Conservation (phyloP, 2,113 vertebrate species). For the Porphyrio hochstetteri region DNA sequence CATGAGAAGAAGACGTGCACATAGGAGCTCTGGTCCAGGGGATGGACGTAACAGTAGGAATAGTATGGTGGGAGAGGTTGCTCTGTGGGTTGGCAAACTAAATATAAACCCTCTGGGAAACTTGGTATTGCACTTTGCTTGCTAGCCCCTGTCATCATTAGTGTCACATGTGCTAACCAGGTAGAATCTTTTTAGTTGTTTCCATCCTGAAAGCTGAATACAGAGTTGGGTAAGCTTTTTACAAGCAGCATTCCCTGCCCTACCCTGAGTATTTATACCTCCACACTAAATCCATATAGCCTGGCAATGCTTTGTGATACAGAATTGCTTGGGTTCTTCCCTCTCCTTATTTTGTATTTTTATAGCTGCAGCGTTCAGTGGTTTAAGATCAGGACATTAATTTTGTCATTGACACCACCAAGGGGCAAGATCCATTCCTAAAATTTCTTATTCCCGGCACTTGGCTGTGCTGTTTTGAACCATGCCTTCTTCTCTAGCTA, state of each 20-base stretch:
- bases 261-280: background rate
- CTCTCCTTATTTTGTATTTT: background rate
- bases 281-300: background rate
- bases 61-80: fast-evolving
- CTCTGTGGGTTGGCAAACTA: background rate
- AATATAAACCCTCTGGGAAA: background rate
- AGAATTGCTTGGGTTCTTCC: background rate
- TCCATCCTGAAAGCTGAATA: background rate
- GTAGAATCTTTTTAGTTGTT: background rate
- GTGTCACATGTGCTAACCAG: background rate
- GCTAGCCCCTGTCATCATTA: background rate
- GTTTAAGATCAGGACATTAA: background rate
- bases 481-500: background rate
- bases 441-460: background rate
- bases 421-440: background rate
- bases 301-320: background rate
- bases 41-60: background rate
- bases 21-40: background rate
- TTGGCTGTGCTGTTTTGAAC: background rate
- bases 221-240: background rate
- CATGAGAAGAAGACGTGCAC: background rate
- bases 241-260: background rate
- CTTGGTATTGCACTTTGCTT: background rate
- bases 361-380: background rate
- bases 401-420: background rate